Evolutionary conservation across 2,888 invertebrate genomes (phyloP).

Genomic region (Hemicrepidius hirtus): DNA sequence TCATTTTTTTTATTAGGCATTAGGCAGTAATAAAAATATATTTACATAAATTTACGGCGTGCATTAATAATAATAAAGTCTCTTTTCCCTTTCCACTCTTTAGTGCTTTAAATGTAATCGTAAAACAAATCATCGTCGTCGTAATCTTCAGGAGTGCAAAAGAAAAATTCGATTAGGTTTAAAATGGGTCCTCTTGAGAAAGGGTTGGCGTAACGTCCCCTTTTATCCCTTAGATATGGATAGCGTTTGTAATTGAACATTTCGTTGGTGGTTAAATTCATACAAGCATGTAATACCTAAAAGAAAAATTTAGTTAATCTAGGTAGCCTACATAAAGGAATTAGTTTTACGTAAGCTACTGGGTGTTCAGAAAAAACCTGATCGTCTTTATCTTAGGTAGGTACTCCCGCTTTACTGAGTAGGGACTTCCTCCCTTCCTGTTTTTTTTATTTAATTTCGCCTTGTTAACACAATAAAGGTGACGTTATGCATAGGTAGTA

Average conservation of each 20-base stretch:
- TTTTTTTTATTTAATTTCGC: too few species aligned
- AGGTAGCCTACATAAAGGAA: too few species aligned
- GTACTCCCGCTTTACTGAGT: too few species aligned
- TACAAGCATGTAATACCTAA: conserved; percentile 91
- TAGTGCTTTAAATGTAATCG: conserved; percentile 62
- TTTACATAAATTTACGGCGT: conserved; percentile 21
- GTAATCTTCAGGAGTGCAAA: conserved; percentile 87
- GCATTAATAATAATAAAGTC: neutral
- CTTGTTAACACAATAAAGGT: too few species aligned
- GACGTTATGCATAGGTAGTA: too few species aligned
- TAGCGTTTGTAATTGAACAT: conserved; percentile 96
- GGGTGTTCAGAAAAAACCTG: too few species aligned
- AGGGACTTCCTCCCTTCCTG: too few species aligned
- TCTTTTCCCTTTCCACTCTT: too few species aligned
- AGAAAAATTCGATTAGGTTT: conserved; percentile 93
- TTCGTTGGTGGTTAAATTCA: conserved; percentile 96
- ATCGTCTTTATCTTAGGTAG: too few species aligned
- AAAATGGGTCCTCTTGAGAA: conserved; percentile 92
- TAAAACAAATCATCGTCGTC: conserved; percentile 77
- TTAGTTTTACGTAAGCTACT: too few species aligned
- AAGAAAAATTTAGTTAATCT: too few species aligned
- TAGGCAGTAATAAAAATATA: conserved; percentile 15
- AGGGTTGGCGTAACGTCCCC: conserved; percentile 92
- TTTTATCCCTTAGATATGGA: conserved; percentile 90
- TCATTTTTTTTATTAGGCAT: neutral